Conservation (phyloP, 2,113 vertebrate species). For the Gorsachius goisagi region DNA sequence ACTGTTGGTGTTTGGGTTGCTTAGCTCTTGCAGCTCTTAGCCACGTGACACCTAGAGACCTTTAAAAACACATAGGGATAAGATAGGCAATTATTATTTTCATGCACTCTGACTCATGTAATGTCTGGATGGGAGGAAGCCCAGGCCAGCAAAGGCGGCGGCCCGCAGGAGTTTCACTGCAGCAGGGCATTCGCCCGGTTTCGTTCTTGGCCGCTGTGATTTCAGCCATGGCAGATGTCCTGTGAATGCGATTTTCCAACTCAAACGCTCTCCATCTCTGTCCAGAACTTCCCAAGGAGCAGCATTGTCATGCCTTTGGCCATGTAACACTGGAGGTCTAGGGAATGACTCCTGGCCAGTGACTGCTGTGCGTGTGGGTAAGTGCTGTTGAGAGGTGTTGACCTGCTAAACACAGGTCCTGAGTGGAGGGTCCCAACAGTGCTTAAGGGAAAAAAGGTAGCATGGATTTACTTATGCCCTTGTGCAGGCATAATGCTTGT, state of each 20-base stretch:
- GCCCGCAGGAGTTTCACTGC: neutral
- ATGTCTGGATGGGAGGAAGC: neutral
- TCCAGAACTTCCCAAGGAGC: neutral
- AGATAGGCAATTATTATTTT: neutral
- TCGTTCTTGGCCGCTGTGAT: neutral
- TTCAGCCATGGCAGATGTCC: neutral
- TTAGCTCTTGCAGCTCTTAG: neutral
- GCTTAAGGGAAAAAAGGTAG: neutral
- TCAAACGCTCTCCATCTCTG: neutral
- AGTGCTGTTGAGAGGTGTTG: neutral
- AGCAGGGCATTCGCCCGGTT: fast-evolving
- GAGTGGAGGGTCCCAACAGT: neutral
- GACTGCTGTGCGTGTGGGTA: neutral
- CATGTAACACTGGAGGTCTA: fast-evolving
- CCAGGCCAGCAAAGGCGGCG: neutral
- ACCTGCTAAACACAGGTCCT: neutral
- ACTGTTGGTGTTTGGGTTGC: neutral
- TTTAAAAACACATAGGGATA: neutral
- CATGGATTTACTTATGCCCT: neutral
- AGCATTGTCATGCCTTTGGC: neutral
- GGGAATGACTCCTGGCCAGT: neutral
- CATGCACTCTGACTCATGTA: neutral
- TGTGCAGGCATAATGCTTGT: neutral
- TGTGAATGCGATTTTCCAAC: neutral
- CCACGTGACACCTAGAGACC: neutral